Percentiles rank a stretch among this genome's conserved stretches.
phyloP scores from a whole-genome alignment of 2,888 invertebrate genomes.

The Petrolisthes manimaculis region DNA sequence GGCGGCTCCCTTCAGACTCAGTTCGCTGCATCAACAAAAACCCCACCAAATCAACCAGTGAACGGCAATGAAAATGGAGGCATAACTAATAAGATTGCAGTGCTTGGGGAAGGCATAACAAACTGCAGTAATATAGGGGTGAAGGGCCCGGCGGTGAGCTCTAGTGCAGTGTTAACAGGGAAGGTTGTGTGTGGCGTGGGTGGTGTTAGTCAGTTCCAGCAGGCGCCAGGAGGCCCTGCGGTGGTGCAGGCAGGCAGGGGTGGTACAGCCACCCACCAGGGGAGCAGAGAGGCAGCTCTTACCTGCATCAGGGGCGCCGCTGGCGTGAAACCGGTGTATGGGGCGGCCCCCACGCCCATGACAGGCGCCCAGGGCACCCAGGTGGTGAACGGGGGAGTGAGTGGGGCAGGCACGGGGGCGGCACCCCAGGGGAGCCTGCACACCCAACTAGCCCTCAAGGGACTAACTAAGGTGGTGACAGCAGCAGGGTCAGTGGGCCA shows the following conservation, averaged over 20 bases:
- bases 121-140: constrained; percentile 53
- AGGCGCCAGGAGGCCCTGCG: constrained; percentile 25
- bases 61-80: constrained; percentile 49
- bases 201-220: background rate
- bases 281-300: constrained; percentile 26
- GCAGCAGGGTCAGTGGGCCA: constrained; percentile 30
- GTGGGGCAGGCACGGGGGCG: constrained; percentile 36
- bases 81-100: constrained; percentile 29
- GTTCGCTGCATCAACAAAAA: constrained; percentile 41
- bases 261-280: constrained; percentile 41
- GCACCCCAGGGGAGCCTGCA: constrained; percentile 49
- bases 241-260: constrained; percentile 12
- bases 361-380: constrained; percentile 58
- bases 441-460: constrained; percentile 46
- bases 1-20: constrained; percentile 81
- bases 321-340: constrained; percentile 50
- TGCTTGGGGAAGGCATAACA: constrained; percentile 44
- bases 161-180: constrained; percentile 37
- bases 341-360: constrained; percentile 61
- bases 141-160: constrained; percentile 56
- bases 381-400: constrained; percentile 59
- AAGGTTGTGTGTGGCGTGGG: constrained; percentile 48
- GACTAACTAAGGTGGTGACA: constrained; percentile 48
- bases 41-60: constrained; percentile 43
- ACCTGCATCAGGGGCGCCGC: constrained; percentile 36